Base-by-base conservation (phyloP, 2,888 invertebrate genomes). In the Dryobota labecula region DNA sequence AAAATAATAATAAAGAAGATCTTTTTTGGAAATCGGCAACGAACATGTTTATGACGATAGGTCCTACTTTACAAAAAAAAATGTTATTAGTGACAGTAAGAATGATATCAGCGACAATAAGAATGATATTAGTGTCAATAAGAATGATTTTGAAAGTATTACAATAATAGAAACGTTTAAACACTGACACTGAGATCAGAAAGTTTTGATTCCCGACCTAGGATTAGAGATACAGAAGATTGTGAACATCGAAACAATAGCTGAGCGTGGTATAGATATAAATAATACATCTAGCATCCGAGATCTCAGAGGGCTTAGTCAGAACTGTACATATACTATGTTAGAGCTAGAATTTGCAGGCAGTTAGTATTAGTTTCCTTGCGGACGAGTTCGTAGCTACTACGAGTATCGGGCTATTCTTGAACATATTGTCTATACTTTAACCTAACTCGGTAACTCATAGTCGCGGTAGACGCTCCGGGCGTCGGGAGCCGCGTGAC, bases 231-330 rank as follows among this genome's bases (percentile, higher is more conserved):
- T n/a, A n/a, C 11, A 62, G 20, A 11, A 53, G 68, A 43, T 43
- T 53, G 33, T n/a, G 15, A n/a, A 27, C 43, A 36, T 36, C 9
- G 7, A 51, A 24, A 43, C 68, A 67, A 69, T 67, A 53, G 53
- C 43, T 36, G 4, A 6, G 8, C 15, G 20, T 8, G 2, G 11
- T 69, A 27, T 24, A 51, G 2, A 36, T 27, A 66, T 24, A 36
- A 8, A 43, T 65, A 36, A 24, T 27, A 68, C 5, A 54, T 43
- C 36, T 11, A 43, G 53, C 36, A n/a, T 53, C 33, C n/a, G 38
- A 70, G 58, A 45, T 60, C 71, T 36, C 43, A 43, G 43, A 53
- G 9, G 4, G 60, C n/a, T 60, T 60, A 71, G 58, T 70, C 51
- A 70, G 58, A 70, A 67, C 3, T 43, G 1, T 15, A 58, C 9